Percentiles rank a stretch among this genome's conserved stretches.
These are phyloP conservation scores for Propithecus coquereli DNA, from an alignment of 2,113 vertebrate species.

Conservation along the genomic window DNA sequence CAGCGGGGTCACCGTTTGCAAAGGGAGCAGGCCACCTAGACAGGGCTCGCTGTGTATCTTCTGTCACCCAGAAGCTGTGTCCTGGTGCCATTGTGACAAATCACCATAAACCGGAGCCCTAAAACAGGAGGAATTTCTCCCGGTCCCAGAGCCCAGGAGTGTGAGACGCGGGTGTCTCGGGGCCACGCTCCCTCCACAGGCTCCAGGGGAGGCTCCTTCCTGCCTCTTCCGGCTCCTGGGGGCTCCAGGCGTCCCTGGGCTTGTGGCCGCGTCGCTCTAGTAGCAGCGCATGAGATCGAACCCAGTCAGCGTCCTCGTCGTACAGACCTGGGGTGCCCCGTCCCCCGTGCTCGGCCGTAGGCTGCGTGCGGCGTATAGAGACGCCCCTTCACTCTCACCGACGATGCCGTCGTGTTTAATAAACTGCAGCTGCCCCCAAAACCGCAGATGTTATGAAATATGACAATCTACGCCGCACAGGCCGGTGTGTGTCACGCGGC, in stretches of 20 bases:
- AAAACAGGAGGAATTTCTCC: accelerated
- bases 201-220: not conserved
- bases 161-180: not conserved
- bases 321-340: too few species aligned
- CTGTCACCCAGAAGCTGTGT: too few species aligned
- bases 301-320: accelerated
- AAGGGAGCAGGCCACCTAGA: too few species aligned
- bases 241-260: too few species aligned
- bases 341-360: accelerated
- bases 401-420: accelerated
- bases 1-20: too few species aligned
- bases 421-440: accelerated
- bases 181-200: not conserved
- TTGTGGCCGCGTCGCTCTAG: too few species aligned
- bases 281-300: too few species aligned
- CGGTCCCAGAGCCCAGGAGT: not conserved
- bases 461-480: accelerated
- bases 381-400: not conserved
- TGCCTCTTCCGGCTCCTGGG: too few species aligned
- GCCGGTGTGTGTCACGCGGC: accelerated
- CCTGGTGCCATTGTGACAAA: too few species aligned
- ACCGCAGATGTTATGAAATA: not conserved
- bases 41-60: too few species aligned
- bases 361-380: accelerated
- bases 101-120: too few species aligned